These are phyloP conservation scores for Crossoptilon crossoptilon DNA, from an alignment of 2,797 vertebrate species.

Conservation along the genomic window DNA sequence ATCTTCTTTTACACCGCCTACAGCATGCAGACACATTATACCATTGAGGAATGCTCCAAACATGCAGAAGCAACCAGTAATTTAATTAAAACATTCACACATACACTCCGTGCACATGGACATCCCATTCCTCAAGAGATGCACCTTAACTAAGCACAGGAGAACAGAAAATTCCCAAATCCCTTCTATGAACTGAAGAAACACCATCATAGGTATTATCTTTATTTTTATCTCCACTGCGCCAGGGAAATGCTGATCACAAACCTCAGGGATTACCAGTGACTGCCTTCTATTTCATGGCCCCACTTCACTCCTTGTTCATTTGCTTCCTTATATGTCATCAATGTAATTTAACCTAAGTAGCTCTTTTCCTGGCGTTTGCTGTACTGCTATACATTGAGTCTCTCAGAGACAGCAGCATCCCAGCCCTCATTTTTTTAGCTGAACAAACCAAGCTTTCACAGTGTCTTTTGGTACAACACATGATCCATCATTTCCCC, in stretches of 20 bases:
- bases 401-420: neutral
- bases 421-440: neutral
- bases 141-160: neutral
- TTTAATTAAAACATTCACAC: conserved; percentile 47
- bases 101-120: neutral
- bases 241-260: neutral
- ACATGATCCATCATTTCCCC: rapidly evolving
- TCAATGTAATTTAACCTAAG: neutral
- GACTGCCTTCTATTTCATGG: neutral
- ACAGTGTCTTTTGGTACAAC: neutral
- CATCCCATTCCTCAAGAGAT: neutral
- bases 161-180: neutral
- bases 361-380: neutral
- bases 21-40: neutral
- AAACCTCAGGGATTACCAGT: neutral
- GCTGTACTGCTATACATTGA: neutral
- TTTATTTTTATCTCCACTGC: neutral
- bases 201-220: neutral
- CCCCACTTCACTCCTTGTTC: rapidly evolving
- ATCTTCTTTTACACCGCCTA: rapidly evolving
- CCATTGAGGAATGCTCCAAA: neutral
- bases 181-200: neutral
- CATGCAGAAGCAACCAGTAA: neutral
- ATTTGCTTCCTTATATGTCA: neutral
- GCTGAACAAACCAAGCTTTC: neutral